These are phyloP conservation scores for Lordiphosa andalusiaca DNA, from an alignment of 2,888 invertebrate genomes.

Conservation along the genomic window DNA sequence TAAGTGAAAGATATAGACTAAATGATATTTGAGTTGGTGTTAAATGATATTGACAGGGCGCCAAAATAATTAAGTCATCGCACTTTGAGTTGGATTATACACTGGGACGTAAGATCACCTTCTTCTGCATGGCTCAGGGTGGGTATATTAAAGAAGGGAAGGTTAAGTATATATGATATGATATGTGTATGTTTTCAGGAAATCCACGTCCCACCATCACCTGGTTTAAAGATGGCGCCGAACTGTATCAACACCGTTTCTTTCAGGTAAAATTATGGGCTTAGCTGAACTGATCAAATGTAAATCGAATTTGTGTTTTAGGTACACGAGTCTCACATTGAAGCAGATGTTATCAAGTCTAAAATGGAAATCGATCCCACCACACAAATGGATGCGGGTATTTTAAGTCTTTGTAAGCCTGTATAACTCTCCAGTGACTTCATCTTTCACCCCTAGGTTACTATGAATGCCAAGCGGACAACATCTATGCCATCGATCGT, in stretches of 20 bases:
- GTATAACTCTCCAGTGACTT: not conserved
- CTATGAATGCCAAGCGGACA: slow-evolving; percentile 95
- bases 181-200: slow-evolving; percentile 68
- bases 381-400: slow-evolving; percentile 96
- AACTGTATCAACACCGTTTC: slow-evolving; percentile 93
- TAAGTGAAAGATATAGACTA: slow-evolving; percentile 77
- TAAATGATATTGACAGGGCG: slow-evolving; percentile 84
- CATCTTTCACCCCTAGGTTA: slow-evolving; percentile 78
- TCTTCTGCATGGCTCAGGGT: slow-evolving; percentile 94
- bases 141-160: slow-evolving; percentile 46
- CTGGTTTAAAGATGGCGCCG: slow-evolving; percentile 98
- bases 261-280: slow-evolving; percentile 84
- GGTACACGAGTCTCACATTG: slow-evolving; percentile 94
- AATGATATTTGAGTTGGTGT: not conserved
- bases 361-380: slow-evolving; percentile 97
- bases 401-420: not conserved
- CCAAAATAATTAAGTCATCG: slow-evolving; percentile 92
- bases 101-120: slow-evolving; percentile 95
- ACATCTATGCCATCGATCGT: slow-evolving; percentile 94
- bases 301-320: slow-evolving; percentile 67
- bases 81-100: slow-evolving; percentile 96
- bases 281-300: too few species aligned
- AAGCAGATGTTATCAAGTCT: slow-evolving; percentile 90
- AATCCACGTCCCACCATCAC: slow-evolving; percentile 93
- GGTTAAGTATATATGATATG: not conserved